phyloP scores from a whole-genome alignment of 2,888 invertebrate species.

The Pegoplata infirma region DNA sequence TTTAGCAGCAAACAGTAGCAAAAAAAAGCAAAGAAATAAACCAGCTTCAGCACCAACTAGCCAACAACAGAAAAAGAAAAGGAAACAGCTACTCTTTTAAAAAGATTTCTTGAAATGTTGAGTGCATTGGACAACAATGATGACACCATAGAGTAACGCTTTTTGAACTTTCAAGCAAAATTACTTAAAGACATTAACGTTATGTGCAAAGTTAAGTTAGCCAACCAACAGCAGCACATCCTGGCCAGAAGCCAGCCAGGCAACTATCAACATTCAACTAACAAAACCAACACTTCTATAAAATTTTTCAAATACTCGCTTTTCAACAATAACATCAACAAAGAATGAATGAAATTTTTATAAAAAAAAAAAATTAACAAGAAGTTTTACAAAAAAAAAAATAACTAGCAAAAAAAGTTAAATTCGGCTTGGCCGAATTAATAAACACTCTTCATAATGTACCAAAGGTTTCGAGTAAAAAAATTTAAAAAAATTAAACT shows the following conservation, averaged over 20 bases:
- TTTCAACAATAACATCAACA: slow-evolving; percentile 42
- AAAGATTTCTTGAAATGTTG: slow-evolving; percentile 57
- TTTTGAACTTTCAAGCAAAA: slow-evolving; percentile 41
- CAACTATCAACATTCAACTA: neutral
- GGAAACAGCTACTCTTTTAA: slow-evolving; percentile 20
- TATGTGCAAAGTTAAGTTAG: no score
- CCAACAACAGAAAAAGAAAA: slow-evolving; percentile 1
- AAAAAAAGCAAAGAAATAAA: no score
- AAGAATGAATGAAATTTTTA: slow-evolving; percentile 10
- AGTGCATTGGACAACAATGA: slow-evolving; percentile 62
- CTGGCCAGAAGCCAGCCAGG: slow-evolving; percentile 19
- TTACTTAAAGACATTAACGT: slow-evolving; percentile 27
- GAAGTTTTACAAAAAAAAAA: slow-evolving; percentile 9
- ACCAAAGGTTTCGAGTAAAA: no score
- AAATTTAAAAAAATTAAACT: no score
- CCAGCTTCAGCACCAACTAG: no score
- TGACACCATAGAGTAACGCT: slow-evolving; percentile 54
- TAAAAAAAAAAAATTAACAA: neutral
- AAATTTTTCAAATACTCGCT: slow-evolving; percentile 40
- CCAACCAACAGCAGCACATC: no score
- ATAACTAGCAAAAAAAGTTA: no score
- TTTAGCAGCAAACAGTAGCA: no score
- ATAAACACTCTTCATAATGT: no score
- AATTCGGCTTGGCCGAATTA: no score
- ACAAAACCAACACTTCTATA: slow-evolving; percentile 32